These are phyloP conservation scores for Penelope pileata DNA, from an alignment of 2,113 vertebrate genomes.

Conservation along the genomic window DNA sequence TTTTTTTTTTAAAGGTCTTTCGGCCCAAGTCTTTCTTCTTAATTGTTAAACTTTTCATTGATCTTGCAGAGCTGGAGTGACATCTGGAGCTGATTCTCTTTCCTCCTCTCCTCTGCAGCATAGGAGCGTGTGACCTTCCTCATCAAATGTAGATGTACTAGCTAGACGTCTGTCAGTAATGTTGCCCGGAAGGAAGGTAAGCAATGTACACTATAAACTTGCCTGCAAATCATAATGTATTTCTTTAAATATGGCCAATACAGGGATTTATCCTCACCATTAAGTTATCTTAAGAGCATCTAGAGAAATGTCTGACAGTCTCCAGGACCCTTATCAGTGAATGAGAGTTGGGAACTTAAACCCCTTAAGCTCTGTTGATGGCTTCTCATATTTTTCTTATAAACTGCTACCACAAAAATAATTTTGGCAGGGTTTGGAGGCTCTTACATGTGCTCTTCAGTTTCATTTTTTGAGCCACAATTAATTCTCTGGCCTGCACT, in stretches of 20 bases:
- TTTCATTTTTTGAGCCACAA: conserved; percentile 16
- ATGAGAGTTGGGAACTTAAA: not conserved
- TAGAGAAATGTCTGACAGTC: not conserved
- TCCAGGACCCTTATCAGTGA: not conserved
- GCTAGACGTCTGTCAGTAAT: not conserved
- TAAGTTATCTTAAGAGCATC: not conserved
- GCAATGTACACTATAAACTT: not conserved
- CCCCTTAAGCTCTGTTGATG: not conserved
- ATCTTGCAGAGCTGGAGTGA: not conserved
- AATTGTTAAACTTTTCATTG: not conserved
- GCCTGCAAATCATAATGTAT: not conserved
- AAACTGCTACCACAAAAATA: not conserved
- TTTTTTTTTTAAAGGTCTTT: not conserved
- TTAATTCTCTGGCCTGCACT: conserved; percentile 12
- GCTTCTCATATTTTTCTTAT: conserved; percentile 18
- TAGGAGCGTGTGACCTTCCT: not conserved
- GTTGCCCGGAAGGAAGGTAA: not conserved
- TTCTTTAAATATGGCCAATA: not conserved
- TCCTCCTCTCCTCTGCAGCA: not conserved
- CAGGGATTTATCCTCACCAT: not conserved
- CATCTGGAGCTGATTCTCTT: not conserved
- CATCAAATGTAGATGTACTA: not conserved
- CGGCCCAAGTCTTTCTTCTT: not conserved
- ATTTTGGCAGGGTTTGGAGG: not conserved
- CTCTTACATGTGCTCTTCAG: not conserved